Base-by-base conservation (phyloP, 2,888 invertebrate species). In the Catocala fraxini region DNA sequence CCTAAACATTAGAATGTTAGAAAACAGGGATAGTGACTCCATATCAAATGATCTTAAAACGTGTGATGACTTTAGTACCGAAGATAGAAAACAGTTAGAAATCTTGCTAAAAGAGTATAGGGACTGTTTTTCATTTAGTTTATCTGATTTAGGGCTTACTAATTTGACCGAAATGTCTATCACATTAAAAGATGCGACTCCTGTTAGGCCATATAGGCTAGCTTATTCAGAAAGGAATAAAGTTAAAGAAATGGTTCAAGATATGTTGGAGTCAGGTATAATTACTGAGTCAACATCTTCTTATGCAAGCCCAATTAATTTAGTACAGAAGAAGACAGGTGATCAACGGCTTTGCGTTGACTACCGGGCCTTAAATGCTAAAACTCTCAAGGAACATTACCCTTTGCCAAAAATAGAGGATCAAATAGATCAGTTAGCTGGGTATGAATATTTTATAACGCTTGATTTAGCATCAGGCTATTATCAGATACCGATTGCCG, bases 101-200 rank as follows among this genome's bases (percentile, higher is more conserved):
- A 25, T 25, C 25, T 25, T 25, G 25, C 25, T 25, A 25, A 25
- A 25, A 25, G 25, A 25, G 25, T 25, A 57, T 13, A 25, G 11
- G 11, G 13, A 48, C 5, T 57, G 57, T 49, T 62, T 57, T 33
- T 56, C 62, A 6, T 33, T 12, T 6, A 10, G n/a, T 7, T 45
- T 62, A 7, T n/a, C 52, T 0, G 57, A 62, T 10, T 35, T 62
- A 7, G 63, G 63, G n/a, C 33, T n/a, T 48, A 51, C 52, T 0
- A 59, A 47, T 4, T 11, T 55, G 5, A 45, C 35, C 0, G 51
- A 60, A 25, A 55, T 55, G 55, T 7, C 6, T 0, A 60, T 60
- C 4, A 43, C 54, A n/a, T 25, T 59, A 0, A 15, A 60, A 10
- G 53, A 55, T n/a, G 0, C 15, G 5, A 5, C 11, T 45, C 55